Evolutionary conservation across 2,888 invertebrate genomes (phyloP).

Genomic region (Deilephila porcellus): DNA sequence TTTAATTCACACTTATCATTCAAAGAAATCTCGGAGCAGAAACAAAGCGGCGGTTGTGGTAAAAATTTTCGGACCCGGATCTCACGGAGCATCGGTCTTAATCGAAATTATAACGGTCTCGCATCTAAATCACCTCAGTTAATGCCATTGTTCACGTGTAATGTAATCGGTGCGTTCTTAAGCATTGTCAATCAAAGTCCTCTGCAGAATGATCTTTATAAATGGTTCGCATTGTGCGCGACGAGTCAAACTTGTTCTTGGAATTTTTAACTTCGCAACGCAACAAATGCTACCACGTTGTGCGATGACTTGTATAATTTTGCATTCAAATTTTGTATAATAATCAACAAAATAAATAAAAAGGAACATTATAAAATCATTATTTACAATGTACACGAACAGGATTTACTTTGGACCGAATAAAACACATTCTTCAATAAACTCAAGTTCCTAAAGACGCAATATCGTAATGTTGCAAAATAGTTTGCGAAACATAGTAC

Average conservation of each 20-base stretch:
- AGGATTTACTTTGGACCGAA: background rate
- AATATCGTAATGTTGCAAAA: background rate
- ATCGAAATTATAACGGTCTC: conserved; percentile 66
- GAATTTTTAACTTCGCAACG: conserved; percentile 27
- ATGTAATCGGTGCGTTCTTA: conserved; percentile 46
- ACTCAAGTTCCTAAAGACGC: background rate
- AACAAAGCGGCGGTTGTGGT: conserved; percentile 64
- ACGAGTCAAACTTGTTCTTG: conserved; percentile 20
- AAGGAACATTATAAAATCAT: too few species aligned
- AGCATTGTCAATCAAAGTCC: conserved; percentile 47
- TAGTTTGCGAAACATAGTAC: conserved; percentile 35
- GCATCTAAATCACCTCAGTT: conserved; percentile 43
- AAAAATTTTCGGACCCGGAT: conserved; percentile 55
- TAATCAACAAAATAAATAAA: too few species aligned
- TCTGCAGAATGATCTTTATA: conserved; percentile 26
- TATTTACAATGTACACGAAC: too few species aligned
- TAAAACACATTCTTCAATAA: background rate
- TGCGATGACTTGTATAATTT: conserved; percentile 22
- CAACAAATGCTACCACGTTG: conserved; percentile 33
- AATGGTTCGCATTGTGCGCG: conserved; percentile 22
- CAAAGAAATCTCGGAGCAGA: conserved; percentile 53
- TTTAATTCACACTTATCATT: conserved; percentile 54
- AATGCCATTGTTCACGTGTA: conserved; percentile 41
- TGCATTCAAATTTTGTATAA: too few species aligned
- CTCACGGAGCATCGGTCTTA: conserved; percentile 64